Conservation (phyloP, 1,140 invertebrate species). For the Tribolium castaneum region DNA sequence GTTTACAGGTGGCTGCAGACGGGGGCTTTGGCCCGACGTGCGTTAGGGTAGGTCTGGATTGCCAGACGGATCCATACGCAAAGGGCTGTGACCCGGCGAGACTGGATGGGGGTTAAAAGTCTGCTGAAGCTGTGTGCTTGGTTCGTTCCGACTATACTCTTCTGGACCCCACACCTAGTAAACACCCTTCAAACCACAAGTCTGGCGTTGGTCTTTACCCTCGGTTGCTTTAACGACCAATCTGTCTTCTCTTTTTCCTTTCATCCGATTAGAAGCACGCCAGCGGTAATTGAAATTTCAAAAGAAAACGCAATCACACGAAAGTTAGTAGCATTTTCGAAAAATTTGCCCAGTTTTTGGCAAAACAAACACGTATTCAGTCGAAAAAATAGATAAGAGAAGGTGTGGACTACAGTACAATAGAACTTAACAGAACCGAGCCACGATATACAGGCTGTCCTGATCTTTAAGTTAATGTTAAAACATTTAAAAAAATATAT, state of each 20-base stretch:
- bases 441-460: too few species aligned
- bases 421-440: too few species aligned
- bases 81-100: constrained; percentile 45
- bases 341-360: too few species aligned
- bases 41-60: constrained; percentile 65
- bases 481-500: too few species aligned
- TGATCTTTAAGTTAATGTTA: too few species aligned
- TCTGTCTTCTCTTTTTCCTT: constrained; percentile 7
- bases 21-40: constrained; percentile 57
- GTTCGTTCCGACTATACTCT: constrained; percentile 1
- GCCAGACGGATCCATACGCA: constrained; percentile 63
- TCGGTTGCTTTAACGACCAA: constrained; percentile 6
- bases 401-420: too few species aligned
- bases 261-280: background rate
- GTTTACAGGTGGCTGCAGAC: constrained; percentile 39
- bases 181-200: constrained; percentile 8
- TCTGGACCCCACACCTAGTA: constrained; percentile 25
- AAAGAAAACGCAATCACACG: background rate
- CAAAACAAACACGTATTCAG: too few species aligned
- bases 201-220: constrained; percentile 10
- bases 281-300: constrained; percentile 4
- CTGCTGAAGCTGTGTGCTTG: constrained; percentile 28
- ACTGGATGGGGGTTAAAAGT: constrained; percentile 35
- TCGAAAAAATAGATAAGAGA: too few species aligned
- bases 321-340: background rate